These are phyloP conservation scores for Trachymyrmex cornetzi DNA, from an alignment of 1,140 invertebrate genomes.

Conservation along the genomic window DNA sequence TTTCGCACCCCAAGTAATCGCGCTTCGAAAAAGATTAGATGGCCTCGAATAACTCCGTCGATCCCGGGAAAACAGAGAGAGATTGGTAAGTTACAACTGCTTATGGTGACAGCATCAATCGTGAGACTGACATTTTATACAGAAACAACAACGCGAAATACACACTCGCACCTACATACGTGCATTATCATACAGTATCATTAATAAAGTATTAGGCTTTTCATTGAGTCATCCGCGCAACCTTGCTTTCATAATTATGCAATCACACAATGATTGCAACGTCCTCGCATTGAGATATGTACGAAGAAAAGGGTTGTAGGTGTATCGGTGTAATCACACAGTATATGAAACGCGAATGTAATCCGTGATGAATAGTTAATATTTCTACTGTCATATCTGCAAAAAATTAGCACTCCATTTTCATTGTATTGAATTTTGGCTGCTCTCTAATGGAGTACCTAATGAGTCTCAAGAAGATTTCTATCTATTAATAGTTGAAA, in stretches of 20 bases:
- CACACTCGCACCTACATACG: constrained; percentile 12
- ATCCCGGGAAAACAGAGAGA: neutral
- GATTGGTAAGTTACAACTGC: neutral
- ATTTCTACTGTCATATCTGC: neutral
- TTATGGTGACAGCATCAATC: constrained; percentile 48
- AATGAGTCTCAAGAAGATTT: neutral
- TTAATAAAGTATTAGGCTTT: constrained; percentile 68
- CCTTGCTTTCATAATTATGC: constrained; percentile 65
- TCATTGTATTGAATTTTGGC: neutral
- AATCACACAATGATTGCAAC: constrained; percentile 56
- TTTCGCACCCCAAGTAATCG: constrained; percentile 28
- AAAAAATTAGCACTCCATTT: neutral
- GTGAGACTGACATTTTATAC: constrained; percentile 55
- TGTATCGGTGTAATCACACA: constrained; percentile 18
- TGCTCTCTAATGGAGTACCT: no score
- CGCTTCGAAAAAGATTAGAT: constrained; percentile 27
- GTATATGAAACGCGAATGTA: constrained; percentile 14
- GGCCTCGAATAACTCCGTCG: neutral
- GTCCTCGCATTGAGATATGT: constrained; percentile 25
- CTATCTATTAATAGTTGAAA: neutral
- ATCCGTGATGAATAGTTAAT: neutral
- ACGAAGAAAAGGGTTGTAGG: constrained; percentile 37
- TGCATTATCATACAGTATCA: constrained; percentile 39
- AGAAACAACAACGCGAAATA: constrained; percentile 26
- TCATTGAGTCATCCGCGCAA: constrained; percentile 63